Evolutionary conservation across 2,888 invertebrate genomes (phyloP).

Genomic region (Amblyteles armatorius): DNA sequence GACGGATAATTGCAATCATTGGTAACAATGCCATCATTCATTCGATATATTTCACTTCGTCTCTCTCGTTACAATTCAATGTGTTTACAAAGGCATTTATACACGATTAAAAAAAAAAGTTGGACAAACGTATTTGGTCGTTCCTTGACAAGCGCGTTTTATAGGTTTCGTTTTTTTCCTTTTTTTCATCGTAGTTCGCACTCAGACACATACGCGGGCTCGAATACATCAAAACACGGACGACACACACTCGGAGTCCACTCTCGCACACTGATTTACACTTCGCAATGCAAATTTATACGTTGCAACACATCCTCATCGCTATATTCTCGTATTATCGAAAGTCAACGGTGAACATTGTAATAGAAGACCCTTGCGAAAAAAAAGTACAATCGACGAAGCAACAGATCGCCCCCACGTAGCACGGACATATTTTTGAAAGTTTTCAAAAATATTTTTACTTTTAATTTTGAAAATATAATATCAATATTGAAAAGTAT

Average conservation of each 20-base stretch:
- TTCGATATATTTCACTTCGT: constrained; percentile 30
- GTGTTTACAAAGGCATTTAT: constrained; percentile 24
- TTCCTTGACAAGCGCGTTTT: background rate
- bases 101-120: constrained; percentile 17
- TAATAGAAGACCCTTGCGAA: too few relatives aligned
- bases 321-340: too few relatives aligned
- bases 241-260: background rate
- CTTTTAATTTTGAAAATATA: too few relatives aligned
- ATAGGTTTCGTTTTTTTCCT: background rate
- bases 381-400: too few relatives aligned
- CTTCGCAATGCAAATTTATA: background rate
- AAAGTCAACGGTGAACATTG: too few relatives aligned
- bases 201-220: background rate
- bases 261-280: background rate
- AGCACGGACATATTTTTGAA: too few relatives aligned
- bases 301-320: too few relatives aligned
- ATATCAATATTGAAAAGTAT: too few relatives aligned
- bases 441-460: too few relatives aligned
- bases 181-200: background rate
- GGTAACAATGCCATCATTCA: constrained; percentile 22
- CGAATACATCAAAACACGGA: background rate
- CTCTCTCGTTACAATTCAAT: constrained; percentile 30
- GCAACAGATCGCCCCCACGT: too few relatives aligned
- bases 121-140: constrained; percentile 2
- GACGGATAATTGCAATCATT: background rate